Conservation (phyloP, 2,797 vertebrate genomes). For the Enteromius afrohamiltoni region DNA sequence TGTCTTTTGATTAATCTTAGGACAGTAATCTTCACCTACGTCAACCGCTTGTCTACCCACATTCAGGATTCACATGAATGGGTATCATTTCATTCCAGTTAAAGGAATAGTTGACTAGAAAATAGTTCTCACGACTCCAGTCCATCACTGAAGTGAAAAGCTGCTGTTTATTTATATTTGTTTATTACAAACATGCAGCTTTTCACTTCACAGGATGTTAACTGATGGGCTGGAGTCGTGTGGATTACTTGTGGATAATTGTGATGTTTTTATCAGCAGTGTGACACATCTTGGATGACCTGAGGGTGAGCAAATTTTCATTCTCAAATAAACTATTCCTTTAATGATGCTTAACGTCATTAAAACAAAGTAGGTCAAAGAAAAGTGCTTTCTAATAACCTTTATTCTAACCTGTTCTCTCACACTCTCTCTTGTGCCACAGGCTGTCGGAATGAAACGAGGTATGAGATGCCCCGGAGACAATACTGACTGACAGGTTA, state of each 20-base stretch:
- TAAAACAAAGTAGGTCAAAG: background rate
- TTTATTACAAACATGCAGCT: background rate
- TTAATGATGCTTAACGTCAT: background rate
- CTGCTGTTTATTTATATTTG: background rate
- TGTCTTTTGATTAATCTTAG: background rate
- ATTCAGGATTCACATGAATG: conserved; percentile 14
- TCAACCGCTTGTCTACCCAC: background rate
- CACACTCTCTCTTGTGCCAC: background rate
- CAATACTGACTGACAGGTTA: conserved; percentile 7
- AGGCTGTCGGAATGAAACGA: conserved; percentile 16
- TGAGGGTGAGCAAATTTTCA: background rate
- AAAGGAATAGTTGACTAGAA: background rate
- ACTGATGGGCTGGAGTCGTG: background rate
- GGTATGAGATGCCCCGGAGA: background rate
- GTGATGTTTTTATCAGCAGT: background rate
- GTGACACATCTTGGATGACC: background rate
- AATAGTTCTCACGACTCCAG: background rate
- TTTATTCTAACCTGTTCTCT: background rate
- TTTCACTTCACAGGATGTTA: background rate
- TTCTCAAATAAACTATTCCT: background rate
- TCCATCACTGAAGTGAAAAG: background rate
- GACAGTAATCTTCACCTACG: background rate
- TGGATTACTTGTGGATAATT: background rate
- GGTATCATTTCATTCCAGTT: background rate
- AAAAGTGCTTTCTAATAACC: background rate